phyloP scores from a whole-genome alignment of 2,888 invertebrate genomes.

The Azorinus chamasolen region DNA sequence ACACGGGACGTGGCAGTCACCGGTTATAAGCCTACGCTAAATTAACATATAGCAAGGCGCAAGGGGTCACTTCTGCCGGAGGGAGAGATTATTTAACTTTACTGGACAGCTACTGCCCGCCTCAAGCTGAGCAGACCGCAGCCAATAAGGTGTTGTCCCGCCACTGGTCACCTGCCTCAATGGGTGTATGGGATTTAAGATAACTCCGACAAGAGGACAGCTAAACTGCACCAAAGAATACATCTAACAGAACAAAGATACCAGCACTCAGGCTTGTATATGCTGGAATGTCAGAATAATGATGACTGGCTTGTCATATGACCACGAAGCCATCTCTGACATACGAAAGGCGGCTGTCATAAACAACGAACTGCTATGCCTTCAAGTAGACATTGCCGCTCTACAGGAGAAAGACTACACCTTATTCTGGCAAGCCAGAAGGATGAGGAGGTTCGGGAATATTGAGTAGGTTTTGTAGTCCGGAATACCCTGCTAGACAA shows the following conservation, averaged over 20 bases:
- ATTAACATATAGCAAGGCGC: background rate
- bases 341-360: background rate
- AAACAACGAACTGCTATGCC: background rate
- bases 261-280: no score
- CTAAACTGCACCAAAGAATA: no score
- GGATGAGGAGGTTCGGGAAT: background rate
- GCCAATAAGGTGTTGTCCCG: no score
- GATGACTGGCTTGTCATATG: background rate
- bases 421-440: background rate
- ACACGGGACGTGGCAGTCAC: background rate
- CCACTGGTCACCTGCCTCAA: background rate
- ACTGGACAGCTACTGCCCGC: no score
- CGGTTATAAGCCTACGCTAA: no score
- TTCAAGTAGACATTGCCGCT: background rate
- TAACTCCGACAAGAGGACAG: no score
- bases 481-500: background rate
- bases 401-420: background rate
- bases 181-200: background rate
- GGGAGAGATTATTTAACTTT: no score
- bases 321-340: background rate
- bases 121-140: no score
- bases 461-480: background rate
- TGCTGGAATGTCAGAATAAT: conserved; percentile 1
- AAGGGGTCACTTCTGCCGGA: background rate
- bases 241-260: background rate